Conservation (phyloP, 53 echinoderm and acorn worm species). For the Hippasteria phrygiana region DNA sequence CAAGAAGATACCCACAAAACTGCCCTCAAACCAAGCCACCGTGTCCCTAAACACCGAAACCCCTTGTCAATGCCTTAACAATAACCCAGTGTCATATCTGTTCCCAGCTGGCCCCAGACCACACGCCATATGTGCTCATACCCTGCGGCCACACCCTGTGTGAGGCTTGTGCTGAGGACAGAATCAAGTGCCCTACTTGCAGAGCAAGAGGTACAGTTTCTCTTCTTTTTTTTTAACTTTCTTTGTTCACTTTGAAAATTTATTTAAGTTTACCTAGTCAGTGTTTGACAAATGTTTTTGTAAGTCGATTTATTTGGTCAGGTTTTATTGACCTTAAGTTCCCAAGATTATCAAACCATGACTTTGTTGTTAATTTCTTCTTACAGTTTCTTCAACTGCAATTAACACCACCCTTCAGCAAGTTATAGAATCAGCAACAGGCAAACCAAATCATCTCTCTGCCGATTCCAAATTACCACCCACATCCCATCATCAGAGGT, state of each 20-base stretch:
- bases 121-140: conserved; percentile 81
- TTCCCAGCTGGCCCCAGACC: conserved; percentile 87
- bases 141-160: conserved; percentile 98
- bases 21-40: no score
- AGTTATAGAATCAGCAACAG: conserved; percentile 59
- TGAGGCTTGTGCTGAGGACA: conserved; percentile 95
- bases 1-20: no score
- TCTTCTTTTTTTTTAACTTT: no score
- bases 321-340: no score
- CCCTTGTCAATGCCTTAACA: no score
- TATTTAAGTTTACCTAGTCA: no score
- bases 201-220: conserved; percentile 81
- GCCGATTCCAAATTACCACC: conserved; percentile 3
- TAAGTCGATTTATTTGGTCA: no score
- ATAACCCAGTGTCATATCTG: neutral
- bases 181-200: conserved; percentile 95
- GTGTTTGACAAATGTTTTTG: no score
- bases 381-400: conserved; percentile 79
- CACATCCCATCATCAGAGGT: conserved; percentile 1
- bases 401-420: conserved; percentile 82
- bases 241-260: no score
- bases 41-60: no score
- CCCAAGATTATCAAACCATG: no score
- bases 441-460: neutral
- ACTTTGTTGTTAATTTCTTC: neutral